A percentile compares a stretch with the other conserved stretches of the same genome.
Evolutionary conservation across 2,113 vertebrate species (phyloP).

Genomic region (Strix uralensis): DNA sequence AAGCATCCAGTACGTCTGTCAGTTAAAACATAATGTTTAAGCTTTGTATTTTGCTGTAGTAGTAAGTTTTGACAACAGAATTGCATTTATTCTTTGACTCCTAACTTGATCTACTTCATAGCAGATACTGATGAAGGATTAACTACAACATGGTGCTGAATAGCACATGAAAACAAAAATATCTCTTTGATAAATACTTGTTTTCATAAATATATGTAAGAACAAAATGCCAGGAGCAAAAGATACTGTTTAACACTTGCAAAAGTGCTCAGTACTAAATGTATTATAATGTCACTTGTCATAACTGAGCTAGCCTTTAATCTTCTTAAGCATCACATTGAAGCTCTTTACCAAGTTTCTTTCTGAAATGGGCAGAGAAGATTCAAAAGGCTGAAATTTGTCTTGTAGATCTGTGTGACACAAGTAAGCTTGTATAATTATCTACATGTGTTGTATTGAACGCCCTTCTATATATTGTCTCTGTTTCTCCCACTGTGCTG

Average conservation of each 20-base stretch:
- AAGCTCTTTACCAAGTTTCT: not conserved
- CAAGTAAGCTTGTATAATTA: constrained; percentile 8
- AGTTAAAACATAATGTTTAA: not conserved
- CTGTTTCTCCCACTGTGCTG: not conserved
- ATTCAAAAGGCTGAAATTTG: not conserved
- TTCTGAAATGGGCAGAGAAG: not conserved
- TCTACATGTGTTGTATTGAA: not conserved
- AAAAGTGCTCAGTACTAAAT: not conserved
- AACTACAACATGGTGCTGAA: not conserved
- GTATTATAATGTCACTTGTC: not conserved
- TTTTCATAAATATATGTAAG: not conserved
- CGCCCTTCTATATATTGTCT: not conserved
- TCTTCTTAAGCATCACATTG: not conserved
- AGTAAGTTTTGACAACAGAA: not conserved
- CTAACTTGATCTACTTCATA: not conserved
- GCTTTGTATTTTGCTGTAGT: not conserved
- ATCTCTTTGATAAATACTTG: not conserved
- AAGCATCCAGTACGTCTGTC: not conserved
- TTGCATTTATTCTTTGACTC: not conserved
- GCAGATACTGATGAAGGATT: not conserved
- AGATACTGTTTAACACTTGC: not conserved
- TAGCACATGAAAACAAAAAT: not conserved
- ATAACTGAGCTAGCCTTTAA: not conserved
- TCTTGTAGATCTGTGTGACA: not conserved
- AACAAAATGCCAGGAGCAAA: not conserved